A percentile compares a stretch with the other conserved stretches of the same genome.
These are phyloP conservation scores for Syrista parreyssii DNA, from an alignment of 2,888 invertebrate genomes.

Conservation along the genomic window DNA sequence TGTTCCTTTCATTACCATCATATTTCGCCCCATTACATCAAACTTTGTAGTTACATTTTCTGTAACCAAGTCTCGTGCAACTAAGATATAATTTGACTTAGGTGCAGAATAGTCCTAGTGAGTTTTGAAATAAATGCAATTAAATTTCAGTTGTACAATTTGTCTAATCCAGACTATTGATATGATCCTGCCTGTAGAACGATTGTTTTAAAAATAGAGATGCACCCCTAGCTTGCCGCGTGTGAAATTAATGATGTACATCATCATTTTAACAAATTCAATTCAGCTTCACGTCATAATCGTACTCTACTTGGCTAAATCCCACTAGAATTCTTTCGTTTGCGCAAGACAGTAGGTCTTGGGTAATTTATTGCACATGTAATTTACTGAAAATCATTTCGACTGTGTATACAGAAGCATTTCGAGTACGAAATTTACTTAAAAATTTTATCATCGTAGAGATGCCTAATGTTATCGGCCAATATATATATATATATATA, in stretches of 20 bases:
- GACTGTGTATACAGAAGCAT: constrained; percentile 36
- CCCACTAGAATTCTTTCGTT: constrained; percentile 3
- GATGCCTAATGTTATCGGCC: constrained; percentile 16
- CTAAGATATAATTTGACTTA: not conserved
- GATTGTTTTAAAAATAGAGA: not conserved
- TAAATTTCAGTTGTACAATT: not conserved
- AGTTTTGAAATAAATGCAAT: not conserved
- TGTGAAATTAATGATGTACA: not conserved
- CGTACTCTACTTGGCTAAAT: constrained; percentile 6
- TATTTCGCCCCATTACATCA: constrained; percentile 16
- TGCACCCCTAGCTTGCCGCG: not conserved
- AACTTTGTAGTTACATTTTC: constrained; percentile 22
- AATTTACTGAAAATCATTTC: constrained; percentile 28
- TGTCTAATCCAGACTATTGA: not conserved
- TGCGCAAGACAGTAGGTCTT: constrained; percentile 16
- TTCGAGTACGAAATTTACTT: constrained; percentile 34
- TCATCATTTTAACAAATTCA: not conserved
- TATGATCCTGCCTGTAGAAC: not conserved
- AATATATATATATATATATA: constrained; percentile 19
- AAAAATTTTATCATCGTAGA: constrained; percentile 31
- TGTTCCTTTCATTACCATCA: not conserved
- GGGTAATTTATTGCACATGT: constrained; percentile 39
- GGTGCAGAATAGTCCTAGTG: not conserved
- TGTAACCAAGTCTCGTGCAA: constrained; percentile 2
- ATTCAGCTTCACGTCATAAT: not conserved